Conservation (phyloP, 2,113 vertebrate species). For the Lepisosteus osseus region DNA sequence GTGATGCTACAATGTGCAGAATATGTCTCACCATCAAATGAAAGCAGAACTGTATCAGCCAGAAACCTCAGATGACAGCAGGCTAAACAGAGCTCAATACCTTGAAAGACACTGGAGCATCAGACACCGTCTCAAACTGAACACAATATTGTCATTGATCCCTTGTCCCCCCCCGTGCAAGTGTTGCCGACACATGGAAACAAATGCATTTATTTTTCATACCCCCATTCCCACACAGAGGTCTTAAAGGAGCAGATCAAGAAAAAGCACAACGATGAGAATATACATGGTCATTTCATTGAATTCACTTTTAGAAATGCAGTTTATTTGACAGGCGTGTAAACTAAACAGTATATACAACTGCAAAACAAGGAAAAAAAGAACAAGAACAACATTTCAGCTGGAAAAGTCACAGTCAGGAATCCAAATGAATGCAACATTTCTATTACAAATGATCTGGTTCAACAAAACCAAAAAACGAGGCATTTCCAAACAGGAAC, state of each 20-base stretch:
- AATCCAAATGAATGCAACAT: conserved; percentile 38
- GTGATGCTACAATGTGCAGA: too few relatives aligned
- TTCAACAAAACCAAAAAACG: conserved; percentile 36
- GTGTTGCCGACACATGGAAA: conserved; percentile 26
- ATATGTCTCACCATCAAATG: too few relatives aligned
- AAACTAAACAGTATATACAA: conserved; percentile 77
- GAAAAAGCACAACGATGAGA: conserved; percentile 36
- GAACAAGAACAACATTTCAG: conserved; percentile 57
- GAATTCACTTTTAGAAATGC: conserved; percentile 60
- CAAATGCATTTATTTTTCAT: conserved; percentile 33
- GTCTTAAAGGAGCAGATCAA: conserved; percentile 36
- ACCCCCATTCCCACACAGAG: background rate
- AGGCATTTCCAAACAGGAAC: conserved; percentile 35
- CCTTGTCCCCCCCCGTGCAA: conserved; percentile 8
- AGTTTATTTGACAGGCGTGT: conserved; percentile 86
- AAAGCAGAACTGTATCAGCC: too few relatives aligned
- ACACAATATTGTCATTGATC: background rate
- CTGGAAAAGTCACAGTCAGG: conserved; percentile 33
- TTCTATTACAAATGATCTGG: conserved; percentile 26
- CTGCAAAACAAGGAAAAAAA: conserved; percentile 67
- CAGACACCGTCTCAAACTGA: too few relatives aligned
- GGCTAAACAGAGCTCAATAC: too few relatives aligned
- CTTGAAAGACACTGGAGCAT: too few relatives aligned
- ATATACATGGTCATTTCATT: conserved; percentile 42
- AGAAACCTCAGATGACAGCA: too few relatives aligned